phyloP scores from a whole-genome alignment of 2,797 vertebrate genomes.

The Alcedo atthis region DNA sequence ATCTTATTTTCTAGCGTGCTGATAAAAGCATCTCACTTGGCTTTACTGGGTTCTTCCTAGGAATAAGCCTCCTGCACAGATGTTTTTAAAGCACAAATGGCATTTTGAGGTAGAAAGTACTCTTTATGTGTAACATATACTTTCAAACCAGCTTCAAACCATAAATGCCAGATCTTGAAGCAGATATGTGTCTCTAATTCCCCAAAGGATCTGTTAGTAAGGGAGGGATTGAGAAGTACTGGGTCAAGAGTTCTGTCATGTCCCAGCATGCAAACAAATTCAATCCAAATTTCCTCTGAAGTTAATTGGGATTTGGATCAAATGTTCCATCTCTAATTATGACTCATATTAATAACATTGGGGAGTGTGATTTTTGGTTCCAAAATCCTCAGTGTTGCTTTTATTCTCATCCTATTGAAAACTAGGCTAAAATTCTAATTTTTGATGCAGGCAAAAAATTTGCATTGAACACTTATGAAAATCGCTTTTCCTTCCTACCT shows the following conservation, averaged over 20 bases:
- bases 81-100: constrained; percentile 6
- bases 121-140: not conserved
- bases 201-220: constrained; percentile 23
- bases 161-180: constrained; percentile 51
- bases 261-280: constrained; percentile 49
- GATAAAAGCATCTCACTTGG: not conserved
- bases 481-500: not conserved
- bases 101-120: constrained; percentile 13
- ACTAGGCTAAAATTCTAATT: not conserved
- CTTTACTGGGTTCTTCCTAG: not conserved
- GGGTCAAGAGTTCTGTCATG: constrained; percentile 57
- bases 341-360: constrained; percentile 65
- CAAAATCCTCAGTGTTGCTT: not conserved
- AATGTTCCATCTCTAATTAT: constrained; percentile 66
- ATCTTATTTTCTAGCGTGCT: not conserved
- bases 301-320: constrained; percentile 67
- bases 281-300: constrained; percentile 65
- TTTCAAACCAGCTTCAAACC: constrained; percentile 53
- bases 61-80: not conserved
- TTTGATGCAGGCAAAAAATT: not conserved
- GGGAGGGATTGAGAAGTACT: constrained; percentile 23
- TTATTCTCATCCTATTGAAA: constrained; percentile 23
- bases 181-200: constrained; percentile 35
- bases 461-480: not conserved
- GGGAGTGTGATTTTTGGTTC: constrained; percentile 48